Evolutionary conservation across 2,797 vertebrate genomes (phyloP).

Genomic region (Fratercula arctica): DNA sequence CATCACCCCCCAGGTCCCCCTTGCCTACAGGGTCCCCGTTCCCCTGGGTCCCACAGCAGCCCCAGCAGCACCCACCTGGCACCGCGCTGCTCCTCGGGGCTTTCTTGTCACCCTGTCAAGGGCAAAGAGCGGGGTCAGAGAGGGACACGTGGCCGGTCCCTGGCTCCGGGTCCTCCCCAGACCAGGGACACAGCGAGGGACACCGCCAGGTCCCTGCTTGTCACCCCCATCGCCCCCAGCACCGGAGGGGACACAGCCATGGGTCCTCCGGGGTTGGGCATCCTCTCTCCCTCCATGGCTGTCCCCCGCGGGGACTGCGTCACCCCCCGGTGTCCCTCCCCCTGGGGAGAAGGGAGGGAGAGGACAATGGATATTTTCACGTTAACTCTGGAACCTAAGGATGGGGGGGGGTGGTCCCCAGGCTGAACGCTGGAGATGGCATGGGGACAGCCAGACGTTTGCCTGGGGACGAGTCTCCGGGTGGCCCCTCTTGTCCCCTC

Average conservation of each 20-base stretch:
- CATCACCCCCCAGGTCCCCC: neutral
- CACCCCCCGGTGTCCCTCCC: rapidly evolving
- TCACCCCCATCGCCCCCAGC: neutral
- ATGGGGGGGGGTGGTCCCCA: rapidly evolving
- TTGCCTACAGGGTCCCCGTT: too few relatives aligned
- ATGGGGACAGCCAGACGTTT: neutral
- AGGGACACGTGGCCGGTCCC: rapidly evolving
- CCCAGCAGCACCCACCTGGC: neutral
- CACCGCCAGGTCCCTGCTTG: neutral
- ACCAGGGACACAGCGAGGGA: neutral
- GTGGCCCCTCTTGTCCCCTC: neutral
- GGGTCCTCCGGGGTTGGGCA: neutral
- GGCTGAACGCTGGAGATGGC: neutral
- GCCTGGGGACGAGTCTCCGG: rapidly evolving
- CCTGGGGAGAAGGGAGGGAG: neutral
- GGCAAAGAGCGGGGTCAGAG: neutral
- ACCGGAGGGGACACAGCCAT: neutral
- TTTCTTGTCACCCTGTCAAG: neutral
- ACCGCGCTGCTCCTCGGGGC: neutral
- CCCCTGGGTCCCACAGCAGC: neutral
- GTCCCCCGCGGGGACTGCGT: neutral
- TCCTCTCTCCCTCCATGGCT: neutral
- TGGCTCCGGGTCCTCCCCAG: neutral
- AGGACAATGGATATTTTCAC: neutral
- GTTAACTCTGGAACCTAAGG: neutral